Evolutionary conservation across 2,797 vertebrate species (phyloP).

Genomic region (Agapornis canus): DNA sequence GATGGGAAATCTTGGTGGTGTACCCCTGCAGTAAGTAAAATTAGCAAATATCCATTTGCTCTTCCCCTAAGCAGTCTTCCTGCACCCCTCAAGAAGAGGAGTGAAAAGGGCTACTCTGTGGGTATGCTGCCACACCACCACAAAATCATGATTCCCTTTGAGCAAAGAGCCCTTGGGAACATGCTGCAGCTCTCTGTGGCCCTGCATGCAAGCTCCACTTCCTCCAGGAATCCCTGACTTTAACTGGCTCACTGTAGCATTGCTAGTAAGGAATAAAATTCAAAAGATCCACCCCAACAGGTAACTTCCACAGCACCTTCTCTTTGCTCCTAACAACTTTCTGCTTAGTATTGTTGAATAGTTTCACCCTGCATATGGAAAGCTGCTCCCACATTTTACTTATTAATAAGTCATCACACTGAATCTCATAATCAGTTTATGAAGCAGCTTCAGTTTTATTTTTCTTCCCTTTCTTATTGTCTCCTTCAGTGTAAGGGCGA

Average conservation of each 20-base stretch:
- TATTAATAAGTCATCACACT: not conserved
- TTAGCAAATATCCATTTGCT: fast-evolving
- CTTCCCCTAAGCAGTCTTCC: not conserved
- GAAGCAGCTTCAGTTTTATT: not conserved
- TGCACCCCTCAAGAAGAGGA: not conserved
- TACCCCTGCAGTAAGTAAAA: not conserved
- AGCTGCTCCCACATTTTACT: not conserved
- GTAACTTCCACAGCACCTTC: not conserved
- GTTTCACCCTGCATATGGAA: not conserved
- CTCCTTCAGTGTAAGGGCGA: not conserved
- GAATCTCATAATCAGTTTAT: not conserved
- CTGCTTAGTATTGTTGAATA: not conserved
- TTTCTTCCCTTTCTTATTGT: not conserved
- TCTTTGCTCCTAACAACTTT: not conserved
- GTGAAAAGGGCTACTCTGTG: fast-evolving
- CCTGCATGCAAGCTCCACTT: not conserved
- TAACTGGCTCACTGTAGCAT: too few relatives aligned
- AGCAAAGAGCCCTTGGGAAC: not conserved
- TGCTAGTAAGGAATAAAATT: not conserved
- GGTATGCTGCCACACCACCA: not conserved
- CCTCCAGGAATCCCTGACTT: not conserved
- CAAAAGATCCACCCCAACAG: not conserved
- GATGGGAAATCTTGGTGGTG: not conserved
- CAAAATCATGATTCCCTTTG: not conserved
- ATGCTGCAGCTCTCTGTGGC: not conserved